Conservation (phyloP, 2,888 invertebrate genomes). For the Phanerotoma sp. region DNA sequence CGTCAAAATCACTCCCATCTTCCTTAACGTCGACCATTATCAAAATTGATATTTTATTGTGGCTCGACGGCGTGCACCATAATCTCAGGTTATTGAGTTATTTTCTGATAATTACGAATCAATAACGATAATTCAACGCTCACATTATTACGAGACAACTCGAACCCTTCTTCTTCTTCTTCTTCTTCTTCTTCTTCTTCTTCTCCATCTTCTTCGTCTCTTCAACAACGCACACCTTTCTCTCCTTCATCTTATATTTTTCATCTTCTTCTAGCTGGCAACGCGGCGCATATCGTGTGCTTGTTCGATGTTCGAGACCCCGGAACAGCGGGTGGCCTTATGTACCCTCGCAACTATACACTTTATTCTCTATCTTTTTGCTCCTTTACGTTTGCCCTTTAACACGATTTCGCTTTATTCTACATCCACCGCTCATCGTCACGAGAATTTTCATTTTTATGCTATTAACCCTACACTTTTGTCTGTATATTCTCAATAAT, state of each 20-base stretch:
- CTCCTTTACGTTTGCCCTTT: constrained; percentile 6
- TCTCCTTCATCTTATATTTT: constrained; percentile 15
- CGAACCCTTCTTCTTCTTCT: too few species aligned
- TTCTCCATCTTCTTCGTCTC: too few species aligned
- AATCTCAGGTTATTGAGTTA: constrained; percentile 50
- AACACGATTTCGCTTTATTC: constrained; percentile 13
- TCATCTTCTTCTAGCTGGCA: not conserved
- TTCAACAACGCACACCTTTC: too few species aligned
- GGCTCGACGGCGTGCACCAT: constrained; percentile 26
- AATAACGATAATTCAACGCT: constrained; percentile 48
- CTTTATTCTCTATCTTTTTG: constrained; percentile 2
- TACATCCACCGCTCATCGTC: constrained; percentile 5
- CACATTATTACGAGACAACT: constrained; percentile 12
- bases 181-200: too few species aligned
- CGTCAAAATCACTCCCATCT: constrained; percentile 53
- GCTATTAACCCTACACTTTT: too few species aligned
- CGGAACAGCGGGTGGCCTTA: constrained; percentile 17
- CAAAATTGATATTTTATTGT: constrained; percentile 57
- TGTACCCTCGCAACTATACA: not conserved
- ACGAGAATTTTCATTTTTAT: constrained; percentile 12
- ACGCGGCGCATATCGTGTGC: not conserved
- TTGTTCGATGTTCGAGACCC: constrained; percentile 13
- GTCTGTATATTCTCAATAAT: too few species aligned
- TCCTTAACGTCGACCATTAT: constrained; percentile 44
- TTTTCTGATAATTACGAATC: constrained; percentile 52